These are phyloP conservation scores for Hylyphantes graminicola DNA, from an alignment of 1,140 invertebrate species.

Conservation along the genomic window DNA sequence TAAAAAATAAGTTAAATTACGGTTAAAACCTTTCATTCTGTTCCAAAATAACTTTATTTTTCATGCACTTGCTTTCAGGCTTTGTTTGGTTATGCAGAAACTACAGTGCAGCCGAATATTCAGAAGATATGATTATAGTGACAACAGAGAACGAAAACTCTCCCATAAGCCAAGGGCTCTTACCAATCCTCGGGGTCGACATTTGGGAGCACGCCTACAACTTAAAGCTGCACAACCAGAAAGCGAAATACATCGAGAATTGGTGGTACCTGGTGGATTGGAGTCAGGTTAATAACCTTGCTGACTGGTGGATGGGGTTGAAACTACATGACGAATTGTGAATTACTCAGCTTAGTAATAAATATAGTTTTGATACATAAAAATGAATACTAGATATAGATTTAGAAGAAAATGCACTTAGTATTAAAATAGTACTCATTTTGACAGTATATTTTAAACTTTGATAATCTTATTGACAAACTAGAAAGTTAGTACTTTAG, in stretches of 20 bases:
- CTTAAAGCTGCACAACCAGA: constrained; percentile 66
- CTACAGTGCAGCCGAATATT: constrained; percentile 31
- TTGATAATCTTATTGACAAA: no score
- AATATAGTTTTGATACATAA: no score
- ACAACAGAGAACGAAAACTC: constrained; percentile 66
- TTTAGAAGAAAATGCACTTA: no score
- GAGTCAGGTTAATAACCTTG: constrained; percentile 63
- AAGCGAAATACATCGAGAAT: constrained; percentile 64
- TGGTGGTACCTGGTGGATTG: constrained; percentile 67
- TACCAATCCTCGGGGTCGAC: constrained; percentile 66
- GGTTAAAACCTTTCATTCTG: no score
- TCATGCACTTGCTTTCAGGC: constrained; percentile 59
- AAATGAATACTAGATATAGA: no score
- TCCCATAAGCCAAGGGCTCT: constrained; percentile 63
- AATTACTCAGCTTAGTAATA: not conserved
- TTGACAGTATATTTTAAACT: no score
- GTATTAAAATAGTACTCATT: no score
- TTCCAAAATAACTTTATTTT: no score
- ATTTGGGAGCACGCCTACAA: constrained; percentile 69
- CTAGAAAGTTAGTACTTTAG: no score
- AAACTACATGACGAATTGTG: constrained; percentile 60
- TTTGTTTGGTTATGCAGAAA: constrained; percentile 66
- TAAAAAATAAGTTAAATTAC: no score
- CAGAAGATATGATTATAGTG: constrained; percentile 62
- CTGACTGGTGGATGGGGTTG: constrained; percentile 56